These are phyloP conservation scores for Lasius fuliginosus DNA, from an alignment of 2,888 invertebrate species.

Conservation along the genomic window DNA sequence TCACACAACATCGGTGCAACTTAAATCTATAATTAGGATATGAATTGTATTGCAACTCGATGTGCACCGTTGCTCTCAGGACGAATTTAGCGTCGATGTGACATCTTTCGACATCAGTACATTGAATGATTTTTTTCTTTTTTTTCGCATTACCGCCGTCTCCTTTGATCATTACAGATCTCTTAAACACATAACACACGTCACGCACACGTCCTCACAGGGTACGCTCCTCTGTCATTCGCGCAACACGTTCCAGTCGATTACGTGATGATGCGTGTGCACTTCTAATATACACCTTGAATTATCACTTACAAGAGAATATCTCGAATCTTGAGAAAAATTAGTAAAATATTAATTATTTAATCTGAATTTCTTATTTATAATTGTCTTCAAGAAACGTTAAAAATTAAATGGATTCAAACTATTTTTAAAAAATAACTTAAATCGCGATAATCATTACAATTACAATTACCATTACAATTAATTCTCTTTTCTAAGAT, in stretches of 20 bases:
- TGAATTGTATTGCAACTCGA: conserved; percentile 1
- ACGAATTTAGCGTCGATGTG: conserved; percentile 37
- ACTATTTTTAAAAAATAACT: neutral
- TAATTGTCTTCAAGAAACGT: neutral
- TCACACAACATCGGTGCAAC: neutral
- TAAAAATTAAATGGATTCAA: neutral
- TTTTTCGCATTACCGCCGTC: conserved; percentile 62
- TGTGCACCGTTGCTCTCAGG: neutral
- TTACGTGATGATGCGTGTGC: conserved; percentile 47
- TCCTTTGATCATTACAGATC: conserved; percentile 54
- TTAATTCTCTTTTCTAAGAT: neutral
- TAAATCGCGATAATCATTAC: neutral
- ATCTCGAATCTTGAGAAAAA: neutral
- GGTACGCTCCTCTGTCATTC: conserved; percentile 59
- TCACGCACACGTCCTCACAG: conserved; percentile 64
- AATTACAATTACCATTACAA: neutral
- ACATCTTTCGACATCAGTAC: neutral
- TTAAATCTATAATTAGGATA: conserved; percentile 20
- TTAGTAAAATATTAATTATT: neutral
- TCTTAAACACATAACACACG: conserved; percentile 62
- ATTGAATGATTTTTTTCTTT: conserved; percentile 13
- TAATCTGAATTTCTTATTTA: neutral
- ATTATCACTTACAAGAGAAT: conserved; percentile 19
- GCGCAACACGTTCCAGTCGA: conserved; percentile 56
- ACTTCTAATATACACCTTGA: neutral